phyloP scores from a whole-genome alignment of 2,797 vertebrate species.

The Sebastes hopkinsi region DNA sequence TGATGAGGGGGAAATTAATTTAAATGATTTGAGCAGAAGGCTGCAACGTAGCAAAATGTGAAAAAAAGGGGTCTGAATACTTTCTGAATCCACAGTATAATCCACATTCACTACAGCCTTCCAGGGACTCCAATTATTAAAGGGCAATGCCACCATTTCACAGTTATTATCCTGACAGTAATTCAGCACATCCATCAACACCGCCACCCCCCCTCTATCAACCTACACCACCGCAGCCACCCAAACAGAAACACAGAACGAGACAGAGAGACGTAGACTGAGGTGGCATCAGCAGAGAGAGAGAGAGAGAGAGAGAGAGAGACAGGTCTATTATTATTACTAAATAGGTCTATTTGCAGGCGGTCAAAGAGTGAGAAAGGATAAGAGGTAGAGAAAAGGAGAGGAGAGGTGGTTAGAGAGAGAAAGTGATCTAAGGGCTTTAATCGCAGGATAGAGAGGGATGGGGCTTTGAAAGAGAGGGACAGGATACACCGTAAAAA shows the following conservation, averaged over 20 bases:
- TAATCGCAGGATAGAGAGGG: slow-evolving; percentile 41
- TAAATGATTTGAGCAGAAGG: too few species aligned
- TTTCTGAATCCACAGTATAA: neutral
- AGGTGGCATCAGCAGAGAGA: neutral
- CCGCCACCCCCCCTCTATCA: neutral
- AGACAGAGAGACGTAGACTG: neutral
- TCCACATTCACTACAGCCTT: neutral
- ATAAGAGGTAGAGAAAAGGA: neutral
- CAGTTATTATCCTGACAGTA: slow-evolving; percentile 58
- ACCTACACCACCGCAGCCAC: slow-evolving; percentile 7
- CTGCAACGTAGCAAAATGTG: neutral
- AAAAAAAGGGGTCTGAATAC: neutral
- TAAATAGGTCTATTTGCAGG: slow-evolving; percentile 14
- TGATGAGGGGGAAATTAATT: neutral
- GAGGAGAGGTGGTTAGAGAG: slow-evolving; percentile 42
- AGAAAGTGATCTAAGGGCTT: slow-evolving; percentile 53
- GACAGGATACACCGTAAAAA: slow-evolving; percentile 31
- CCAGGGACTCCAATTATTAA: slow-evolving; percentile 22
- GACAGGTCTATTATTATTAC: too few species aligned
- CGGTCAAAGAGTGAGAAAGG: neutral
- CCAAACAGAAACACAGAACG: slow-evolving; percentile 21
- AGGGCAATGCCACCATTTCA: slow-evolving; percentile 26
- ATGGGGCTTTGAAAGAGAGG: neutral
- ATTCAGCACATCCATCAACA: slow-evolving; percentile 33
- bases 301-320: neutral